Percentiles rank a stretch among this genome's conserved stretches.
Evolutionary conservation across 2,888 invertebrate species (phyloP).

Genomic region (Cephonodes hylas): DNA sequence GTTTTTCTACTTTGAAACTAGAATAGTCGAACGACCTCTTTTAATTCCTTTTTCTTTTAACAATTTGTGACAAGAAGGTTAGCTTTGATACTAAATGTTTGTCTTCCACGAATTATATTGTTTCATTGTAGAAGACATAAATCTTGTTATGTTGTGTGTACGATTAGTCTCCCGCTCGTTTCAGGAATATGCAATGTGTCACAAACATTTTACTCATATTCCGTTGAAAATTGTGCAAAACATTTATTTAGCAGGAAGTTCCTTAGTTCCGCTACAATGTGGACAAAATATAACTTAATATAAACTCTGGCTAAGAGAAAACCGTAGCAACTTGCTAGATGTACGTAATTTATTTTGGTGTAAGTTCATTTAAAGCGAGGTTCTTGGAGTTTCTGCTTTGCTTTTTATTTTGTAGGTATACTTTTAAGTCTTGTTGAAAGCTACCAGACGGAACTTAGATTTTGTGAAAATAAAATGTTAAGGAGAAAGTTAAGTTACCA

Average conservation of each 20-base stretch:
- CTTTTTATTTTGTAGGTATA: constrained; percentile 19
- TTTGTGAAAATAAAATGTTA: not conserved
- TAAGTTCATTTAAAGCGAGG: constrained; percentile 3
- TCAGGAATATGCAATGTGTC: not conserved
- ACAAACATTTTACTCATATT: not conserved
- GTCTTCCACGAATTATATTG: no score
- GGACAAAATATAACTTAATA: not conserved
- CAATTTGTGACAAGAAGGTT: no score
- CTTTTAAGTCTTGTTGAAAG: not conserved
- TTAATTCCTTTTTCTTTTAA: no score
- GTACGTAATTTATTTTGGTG: constrained; percentile 1
- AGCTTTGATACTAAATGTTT: no score
- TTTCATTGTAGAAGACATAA: no score
- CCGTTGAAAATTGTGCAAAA: not conserved
- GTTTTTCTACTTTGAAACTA: no score
- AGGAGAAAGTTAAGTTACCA: no score
- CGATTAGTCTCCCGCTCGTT: no score
- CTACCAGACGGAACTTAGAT: not conserved
- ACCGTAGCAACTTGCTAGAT: not conserved
- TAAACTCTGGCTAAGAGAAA: not conserved
- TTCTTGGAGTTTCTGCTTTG: not conserved
- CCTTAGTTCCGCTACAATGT: not conserved
- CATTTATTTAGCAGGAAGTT: not conserved
- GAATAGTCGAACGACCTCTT: no score
- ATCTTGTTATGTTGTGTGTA: no score